phyloP scores from a whole-genome alignment of 2,113 vertebrate species.

The Felis chaus region DNA sequence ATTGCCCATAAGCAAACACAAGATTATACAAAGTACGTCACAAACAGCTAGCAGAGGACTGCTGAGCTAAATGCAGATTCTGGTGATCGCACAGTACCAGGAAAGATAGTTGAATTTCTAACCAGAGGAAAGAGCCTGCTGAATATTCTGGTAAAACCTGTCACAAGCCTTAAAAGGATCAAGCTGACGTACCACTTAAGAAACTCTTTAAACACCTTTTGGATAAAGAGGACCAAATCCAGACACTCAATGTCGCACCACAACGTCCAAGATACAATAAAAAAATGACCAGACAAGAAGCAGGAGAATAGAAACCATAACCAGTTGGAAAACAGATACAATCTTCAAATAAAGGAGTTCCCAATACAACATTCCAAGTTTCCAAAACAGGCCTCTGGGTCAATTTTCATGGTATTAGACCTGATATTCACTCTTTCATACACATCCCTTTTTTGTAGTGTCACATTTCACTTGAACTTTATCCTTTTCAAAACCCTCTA shows the following conservation, averaged over 20 bases:
- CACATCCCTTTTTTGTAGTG: neutral
- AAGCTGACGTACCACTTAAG: neutral
- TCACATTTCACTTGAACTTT: neutral
- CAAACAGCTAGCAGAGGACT: neutral
- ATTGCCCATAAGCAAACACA: neutral
- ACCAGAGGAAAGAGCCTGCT: neutral
- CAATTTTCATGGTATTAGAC: neutral
- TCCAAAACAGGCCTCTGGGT: neutral
- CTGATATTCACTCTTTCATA: neutral
- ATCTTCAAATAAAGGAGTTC: slow-evolving; percentile 8
- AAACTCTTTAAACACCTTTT: neutral
- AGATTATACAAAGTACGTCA: neutral
- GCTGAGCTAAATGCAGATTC: neutral
- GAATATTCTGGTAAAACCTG: neutral
- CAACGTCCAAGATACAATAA: neutral
- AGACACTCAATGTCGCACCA: neutral
- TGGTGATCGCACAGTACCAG: neutral
- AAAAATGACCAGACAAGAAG: neutral
- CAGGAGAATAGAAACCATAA: neutral
- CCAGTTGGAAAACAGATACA: neutral
- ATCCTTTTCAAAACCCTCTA: neutral
- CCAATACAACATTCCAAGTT: neutral
- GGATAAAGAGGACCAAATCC: slow-evolving; percentile 2
- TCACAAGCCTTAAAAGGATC: neutral
- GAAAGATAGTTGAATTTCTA: neutral